Evolutionary conservation across 2,797 vertebrate genomes (phyloP).

Genomic region (Rhadinocentrus ornatus): DNA sequence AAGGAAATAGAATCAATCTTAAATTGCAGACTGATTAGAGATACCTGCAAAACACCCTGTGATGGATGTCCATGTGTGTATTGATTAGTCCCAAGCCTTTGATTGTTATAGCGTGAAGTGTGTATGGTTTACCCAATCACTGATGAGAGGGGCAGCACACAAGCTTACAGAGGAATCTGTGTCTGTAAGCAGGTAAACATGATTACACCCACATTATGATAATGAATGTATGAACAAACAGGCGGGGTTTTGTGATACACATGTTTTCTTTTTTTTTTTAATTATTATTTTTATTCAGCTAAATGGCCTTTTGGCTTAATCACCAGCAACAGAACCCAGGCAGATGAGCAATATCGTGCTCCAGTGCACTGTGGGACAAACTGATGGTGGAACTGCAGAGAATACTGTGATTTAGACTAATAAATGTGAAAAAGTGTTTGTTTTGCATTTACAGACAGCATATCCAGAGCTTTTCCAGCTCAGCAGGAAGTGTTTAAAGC

Average conservation of each 20-base stretch:
- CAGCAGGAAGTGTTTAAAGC: not conserved
- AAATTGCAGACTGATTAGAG: conserved; percentile 62
- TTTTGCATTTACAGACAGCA: not conserved
- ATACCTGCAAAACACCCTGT: conserved; percentile 56
- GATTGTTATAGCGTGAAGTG: conserved; percentile 56
- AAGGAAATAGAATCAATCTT: conserved; percentile 60
- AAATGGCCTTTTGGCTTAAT: not conserved
- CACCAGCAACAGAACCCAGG: not conserved
- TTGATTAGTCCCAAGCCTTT: conserved; percentile 52
- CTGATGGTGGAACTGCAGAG: not conserved
- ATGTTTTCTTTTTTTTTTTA: no score
- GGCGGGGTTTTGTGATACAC: not conserved
- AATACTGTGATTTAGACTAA: not conserved
- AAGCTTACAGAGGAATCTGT: not conserved
- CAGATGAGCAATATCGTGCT: not conserved
- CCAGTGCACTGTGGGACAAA: not conserved
- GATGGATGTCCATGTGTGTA: conserved; percentile 17
- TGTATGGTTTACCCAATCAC: conserved; percentile 55
- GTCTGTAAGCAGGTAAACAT: no score
- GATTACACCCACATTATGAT: not conserved
- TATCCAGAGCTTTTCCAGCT: not conserved
- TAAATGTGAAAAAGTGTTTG: not conserved
- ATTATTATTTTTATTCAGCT: not conserved
- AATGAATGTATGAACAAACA: not conserved
- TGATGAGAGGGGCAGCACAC: conserved; percentile 24